Conservation (phyloP, 2,113 vertebrate genomes). For the Dromaius novaehollandiae region DNA sequence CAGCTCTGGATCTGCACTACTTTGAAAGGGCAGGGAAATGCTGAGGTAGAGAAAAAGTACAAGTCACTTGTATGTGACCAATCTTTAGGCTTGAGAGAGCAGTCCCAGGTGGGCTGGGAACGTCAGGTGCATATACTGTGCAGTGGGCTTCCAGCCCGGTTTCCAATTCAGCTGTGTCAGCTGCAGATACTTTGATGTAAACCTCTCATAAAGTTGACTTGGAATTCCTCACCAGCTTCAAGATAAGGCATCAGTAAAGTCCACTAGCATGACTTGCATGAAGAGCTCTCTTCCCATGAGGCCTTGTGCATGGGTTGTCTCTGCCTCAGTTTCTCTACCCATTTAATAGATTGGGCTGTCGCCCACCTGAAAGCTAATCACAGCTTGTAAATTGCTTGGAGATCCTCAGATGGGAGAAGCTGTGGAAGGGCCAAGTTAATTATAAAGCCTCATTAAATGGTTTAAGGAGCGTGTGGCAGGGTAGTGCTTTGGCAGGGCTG, state of each 20-base stretch:
- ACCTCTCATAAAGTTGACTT: not conserved
- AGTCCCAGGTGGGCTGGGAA: not conserved
- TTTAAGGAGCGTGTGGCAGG: conserved; percentile 22
- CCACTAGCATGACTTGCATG: not conserved
- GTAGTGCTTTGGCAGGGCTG: conserved; percentile 21
- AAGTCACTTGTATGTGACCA: not conserved
- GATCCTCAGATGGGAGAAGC: conserved; percentile 56
- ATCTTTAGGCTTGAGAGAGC: not conserved
- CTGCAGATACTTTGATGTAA: not conserved
- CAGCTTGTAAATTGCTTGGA: not conserved
- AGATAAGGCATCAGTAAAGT: not conserved
- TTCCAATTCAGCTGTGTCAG: not conserved
- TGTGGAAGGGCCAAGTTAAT: conserved; percentile 58
- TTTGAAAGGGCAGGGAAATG: not conserved
- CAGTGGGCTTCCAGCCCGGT: not conserved
- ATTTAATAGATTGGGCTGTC: not conserved
- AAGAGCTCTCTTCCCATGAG: not conserved
- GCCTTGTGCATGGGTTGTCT: not conserved
- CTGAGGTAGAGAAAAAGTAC: not conserved
- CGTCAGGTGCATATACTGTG: not conserved
- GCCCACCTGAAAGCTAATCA: conserved; percentile 6
- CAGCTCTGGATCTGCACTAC: not conserved
- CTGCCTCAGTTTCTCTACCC: conserved; percentile 25
- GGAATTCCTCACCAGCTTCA: not conserved
- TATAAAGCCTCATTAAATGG: conserved; percentile 44